These are phyloP conservation scores for Ophonus ardosiacus DNA, from an alignment of 2,888 invertebrate genomes.

Conservation along the genomic window DNA sequence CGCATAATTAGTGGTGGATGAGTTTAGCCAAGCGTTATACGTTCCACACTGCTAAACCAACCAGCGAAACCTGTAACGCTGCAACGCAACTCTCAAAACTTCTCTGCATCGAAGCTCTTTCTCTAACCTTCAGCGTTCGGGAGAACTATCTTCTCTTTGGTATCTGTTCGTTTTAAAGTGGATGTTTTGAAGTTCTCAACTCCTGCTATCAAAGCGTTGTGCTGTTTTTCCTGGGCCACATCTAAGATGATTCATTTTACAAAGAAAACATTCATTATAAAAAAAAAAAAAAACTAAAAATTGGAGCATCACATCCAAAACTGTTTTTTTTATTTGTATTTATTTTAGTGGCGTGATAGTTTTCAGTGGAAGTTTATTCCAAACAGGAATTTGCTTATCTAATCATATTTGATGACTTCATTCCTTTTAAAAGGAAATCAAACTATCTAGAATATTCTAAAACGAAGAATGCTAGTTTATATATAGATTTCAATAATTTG, in stretches of 20 bases:
- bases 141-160: slow-evolving; percentile 89
- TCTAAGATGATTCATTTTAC: slow-evolving; percentile 75
- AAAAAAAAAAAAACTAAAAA: neutral
- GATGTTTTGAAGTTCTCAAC: slow-evolving; percentile 87
- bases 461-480: neutral
- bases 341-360: neutral
- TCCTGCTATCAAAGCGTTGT: slow-evolving; percentile 86
- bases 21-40: slow-evolving; percentile 57
- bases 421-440: neutral
- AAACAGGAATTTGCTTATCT: slow-evolving; percentile 34
- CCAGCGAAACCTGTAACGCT: slow-evolving; percentile 9
- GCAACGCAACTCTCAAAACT: slow-evolving; percentile 40
- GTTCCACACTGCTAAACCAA: slow-evolving; percentile 50
- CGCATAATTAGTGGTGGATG: slow-evolving; percentile 58
- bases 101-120: slow-evolving; percentile 23
- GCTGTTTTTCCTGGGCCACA: slow-evolving; percentile 86
- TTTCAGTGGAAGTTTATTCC: neutral
- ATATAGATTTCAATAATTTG: slow-evolving; percentile 1
- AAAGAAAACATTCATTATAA: neutral
- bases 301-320: neutral
- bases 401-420: slow-evolving; percentile 19
- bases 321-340: neutral
- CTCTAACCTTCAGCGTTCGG: slow-evolving; percentile 89
- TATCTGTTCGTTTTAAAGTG: slow-evolving; percentile 87
- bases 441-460: neutral